Conservation (phyloP, 2,797 vertebrate species). For the Poeciliopsis turneri region DNA sequence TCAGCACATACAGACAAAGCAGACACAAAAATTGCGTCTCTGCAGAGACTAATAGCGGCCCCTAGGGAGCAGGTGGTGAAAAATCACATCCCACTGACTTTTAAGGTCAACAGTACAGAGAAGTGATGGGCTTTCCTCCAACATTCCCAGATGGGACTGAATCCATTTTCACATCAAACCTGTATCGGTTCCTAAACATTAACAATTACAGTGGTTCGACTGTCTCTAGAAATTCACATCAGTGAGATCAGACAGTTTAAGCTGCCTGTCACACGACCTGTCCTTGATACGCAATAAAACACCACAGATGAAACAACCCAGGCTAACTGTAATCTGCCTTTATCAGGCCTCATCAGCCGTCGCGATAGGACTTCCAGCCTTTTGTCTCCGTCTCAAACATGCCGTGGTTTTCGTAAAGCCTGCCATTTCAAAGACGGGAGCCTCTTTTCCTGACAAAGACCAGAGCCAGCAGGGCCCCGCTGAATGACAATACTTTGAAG, state of each 20-base stretch:
- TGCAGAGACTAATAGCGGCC: background rate
- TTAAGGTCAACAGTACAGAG: background rate
- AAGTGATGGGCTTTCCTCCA: background rate
- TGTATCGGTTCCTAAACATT: constrained; percentile 3
- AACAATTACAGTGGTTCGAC: constrained; percentile 12
- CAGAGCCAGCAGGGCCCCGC: constrained; percentile 66
- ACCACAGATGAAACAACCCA: constrained; percentile 45
- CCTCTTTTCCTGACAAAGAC: constrained; percentile 66
- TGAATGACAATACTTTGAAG: constrained; percentile 75
- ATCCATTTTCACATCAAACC: background rate
- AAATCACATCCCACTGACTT: background rate
- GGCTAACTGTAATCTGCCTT: constrained; percentile 66
- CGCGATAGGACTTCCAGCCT: constrained; percentile 54
- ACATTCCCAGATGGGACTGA: background rate
- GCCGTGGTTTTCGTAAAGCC: constrained; percentile 56
- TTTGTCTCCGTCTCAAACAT: constrained; percentile 61
- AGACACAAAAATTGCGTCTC: background rate
- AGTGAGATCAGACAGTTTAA: background rate
- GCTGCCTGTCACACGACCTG: constrained; percentile 29
- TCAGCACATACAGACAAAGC: background rate
- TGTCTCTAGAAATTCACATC: constrained; percentile 23
- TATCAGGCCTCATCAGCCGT: constrained; percentile 62
- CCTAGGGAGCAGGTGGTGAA: background rate
- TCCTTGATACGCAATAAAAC: constrained; percentile 57
- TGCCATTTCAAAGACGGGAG: constrained; percentile 67